Evolutionary conservation across 2,113 vertebrate genomes (phyloP), one percentile per base, ranked within the genome.

Genomic region (Chlorocebus sabaeus): DNA sequence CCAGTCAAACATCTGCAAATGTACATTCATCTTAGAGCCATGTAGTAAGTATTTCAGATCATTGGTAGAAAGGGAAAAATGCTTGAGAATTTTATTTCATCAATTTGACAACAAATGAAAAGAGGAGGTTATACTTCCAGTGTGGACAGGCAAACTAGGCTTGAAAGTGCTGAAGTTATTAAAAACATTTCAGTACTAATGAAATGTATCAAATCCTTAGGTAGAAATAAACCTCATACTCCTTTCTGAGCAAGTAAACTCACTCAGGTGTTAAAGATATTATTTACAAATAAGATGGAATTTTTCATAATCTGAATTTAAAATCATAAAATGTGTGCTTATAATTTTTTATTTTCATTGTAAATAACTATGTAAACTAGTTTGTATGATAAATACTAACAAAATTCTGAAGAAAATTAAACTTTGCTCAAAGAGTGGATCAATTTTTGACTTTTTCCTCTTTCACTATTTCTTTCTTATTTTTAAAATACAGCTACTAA

Each of bases 71-170:
- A 99, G 97, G 99, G 99, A 88, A 99, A 99, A 97, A 99, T 99
- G 98, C 99, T 99, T 97, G 99, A 99, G 99, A 99, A 98, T 99
- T 99, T 98, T 99, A 99, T 85, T 99, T 99, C 73, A 99, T 99
- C 32, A 99, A 99, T 98, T 98, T 99, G 98, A 99, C 99, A 85
- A 99, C 99, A 87, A 99, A 99, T 92, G 99, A 99, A 98, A 64
- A 98, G 99, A 92, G 99, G 99, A 73, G 99, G 99, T 7, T 99
- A 99, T 98, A 99, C 99, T 6, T 99, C 99, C 4, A 99, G 99
- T 90, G 99, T 99, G 2, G 99, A 99, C 96, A 99, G 99, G 14
- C 99, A 99, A 99, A 99, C 99, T 0, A 98, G 99, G 35, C 99
- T 99, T 68, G 99, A 99, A 98, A 99, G 99, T 94, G 99, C 99